Conservation (phyloP, 2,797 vertebrate genomes). For the Pangasius mekongensis region DNA sequence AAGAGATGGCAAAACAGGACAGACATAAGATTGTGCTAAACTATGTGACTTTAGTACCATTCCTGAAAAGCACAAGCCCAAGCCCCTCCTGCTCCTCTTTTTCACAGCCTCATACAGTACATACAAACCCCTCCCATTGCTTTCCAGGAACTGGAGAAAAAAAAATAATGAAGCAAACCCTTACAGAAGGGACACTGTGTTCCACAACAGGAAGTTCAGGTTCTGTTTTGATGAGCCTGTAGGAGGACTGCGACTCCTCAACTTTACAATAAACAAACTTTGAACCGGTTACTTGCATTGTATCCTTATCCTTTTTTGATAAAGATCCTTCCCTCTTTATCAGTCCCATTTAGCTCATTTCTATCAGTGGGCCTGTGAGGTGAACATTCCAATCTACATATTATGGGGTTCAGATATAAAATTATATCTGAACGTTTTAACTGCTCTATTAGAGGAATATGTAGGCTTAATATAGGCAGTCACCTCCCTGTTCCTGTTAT, state of each 20-base stretch:
- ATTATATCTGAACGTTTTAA: slow-evolving; percentile 27
- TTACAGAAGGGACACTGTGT: slow-evolving; percentile 63
- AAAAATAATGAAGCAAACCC: slow-evolving; percentile 39
- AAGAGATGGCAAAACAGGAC: background rate
- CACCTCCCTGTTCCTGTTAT: slow-evolving; percentile 57
- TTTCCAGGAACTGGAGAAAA: slow-evolving; percentile 51
- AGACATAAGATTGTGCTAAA: background rate
- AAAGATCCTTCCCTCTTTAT: background rate
- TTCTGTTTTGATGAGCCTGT: slow-evolving; percentile 51
- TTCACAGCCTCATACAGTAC: slow-evolving; percentile 5
- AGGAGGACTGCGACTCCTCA: slow-evolving; percentile 33
- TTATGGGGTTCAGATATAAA: background rate
- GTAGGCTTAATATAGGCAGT: slow-evolving; percentile 45
- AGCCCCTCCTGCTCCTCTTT: background rate
- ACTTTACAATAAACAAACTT: slow-evolving; percentile 53
- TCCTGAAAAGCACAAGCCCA: slow-evolving; percentile 49
- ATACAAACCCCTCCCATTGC: slow-evolving; percentile 12
- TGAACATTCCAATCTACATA: background rate
- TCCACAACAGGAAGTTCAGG: slow-evolving; percentile 56
- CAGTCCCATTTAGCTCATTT: background rate
- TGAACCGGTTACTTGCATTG: slow-evolving; percentile 21
- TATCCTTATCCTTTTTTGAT: background rate
- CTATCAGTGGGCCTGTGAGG: background rate
- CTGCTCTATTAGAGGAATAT: slow-evolving; percentile 36
- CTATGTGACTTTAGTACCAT: background rate